phyloP scores from a whole-genome alignment of 2,113 vertebrate species.

The Mirounga angustirostris region DNA sequence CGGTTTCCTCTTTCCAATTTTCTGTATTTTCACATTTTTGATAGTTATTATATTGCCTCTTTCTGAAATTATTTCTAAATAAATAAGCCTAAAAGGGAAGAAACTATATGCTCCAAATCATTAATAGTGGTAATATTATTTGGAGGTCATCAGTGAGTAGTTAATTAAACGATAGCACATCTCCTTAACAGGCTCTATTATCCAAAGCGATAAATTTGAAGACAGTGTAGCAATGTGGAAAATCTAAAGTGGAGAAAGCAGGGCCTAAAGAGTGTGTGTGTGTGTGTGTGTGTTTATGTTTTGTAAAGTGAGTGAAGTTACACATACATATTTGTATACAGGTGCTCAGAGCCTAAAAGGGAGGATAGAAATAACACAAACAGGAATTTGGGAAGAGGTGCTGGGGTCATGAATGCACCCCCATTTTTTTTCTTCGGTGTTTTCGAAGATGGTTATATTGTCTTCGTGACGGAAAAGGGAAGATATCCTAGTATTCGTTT shows the following conservation, averaged over 20 bases:
- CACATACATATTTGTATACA: not conserved
- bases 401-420: fast-evolving
- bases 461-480: not conserved
- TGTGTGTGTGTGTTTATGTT: not conserved
- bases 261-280: not conserved
- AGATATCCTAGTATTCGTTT: not conserved
- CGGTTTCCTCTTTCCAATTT: not conserved
- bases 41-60: not conserved
- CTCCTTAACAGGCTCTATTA: not conserved
- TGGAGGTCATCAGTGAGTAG: not conserved
- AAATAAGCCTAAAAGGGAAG: not conserved
- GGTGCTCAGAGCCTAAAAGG: not conserved
- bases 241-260: not conserved
- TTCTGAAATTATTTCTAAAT: slow-evolving; percentile 47
- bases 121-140: not conserved
- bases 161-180: not conserved
- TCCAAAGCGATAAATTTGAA: slow-evolving; percentile 19
- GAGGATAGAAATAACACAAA: not conserved
- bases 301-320: not conserved
- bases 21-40: not conserved
- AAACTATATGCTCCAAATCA: not conserved
- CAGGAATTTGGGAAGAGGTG: not conserved
- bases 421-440: not conserved
- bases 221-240: not conserved
- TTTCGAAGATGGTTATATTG: not conserved